Evolutionary conservation across 2,888 invertebrate species (phyloP).

Genomic region (Lycia hirtaria): DNA sequence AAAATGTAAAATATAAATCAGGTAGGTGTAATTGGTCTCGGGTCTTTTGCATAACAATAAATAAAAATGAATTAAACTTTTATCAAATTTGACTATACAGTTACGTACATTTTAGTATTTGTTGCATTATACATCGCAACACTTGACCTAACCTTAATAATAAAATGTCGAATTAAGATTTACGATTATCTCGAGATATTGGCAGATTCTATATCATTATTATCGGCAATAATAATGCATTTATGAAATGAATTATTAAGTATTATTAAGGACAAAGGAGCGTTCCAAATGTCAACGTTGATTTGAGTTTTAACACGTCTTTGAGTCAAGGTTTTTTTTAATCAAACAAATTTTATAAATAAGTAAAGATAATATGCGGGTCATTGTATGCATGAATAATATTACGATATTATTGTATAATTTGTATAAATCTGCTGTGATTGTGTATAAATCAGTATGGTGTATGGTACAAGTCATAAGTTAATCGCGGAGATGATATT

Average conservation of each 20-base stretch:
- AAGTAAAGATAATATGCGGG: slow-evolving; percentile 55
- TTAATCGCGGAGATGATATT: background rate
- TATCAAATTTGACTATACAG: no score
- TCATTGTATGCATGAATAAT: slow-evolving; percentile 57
- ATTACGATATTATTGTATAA: slow-evolving; percentile 22
- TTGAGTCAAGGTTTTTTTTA: slow-evolving; percentile 31
- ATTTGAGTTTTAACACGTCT: slow-evolving; percentile 20
- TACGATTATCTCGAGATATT: slow-evolving; percentile 1
- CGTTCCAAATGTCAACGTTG: slow-evolving; percentile 26
- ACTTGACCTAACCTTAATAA: slow-evolving; percentile 5
- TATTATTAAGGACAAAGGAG: slow-evolving; percentile 19
- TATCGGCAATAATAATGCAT: slow-evolving; percentile 13
- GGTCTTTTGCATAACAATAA: no score
- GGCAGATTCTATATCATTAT: slow-evolving; percentile 22
- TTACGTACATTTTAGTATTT: background rate
- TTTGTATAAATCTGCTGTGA: slow-evolving; percentile 21
- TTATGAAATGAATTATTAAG: slow-evolving; percentile 13
- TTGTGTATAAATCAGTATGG: slow-evolving; percentile 21
- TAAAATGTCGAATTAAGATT: slow-evolving; percentile 14
- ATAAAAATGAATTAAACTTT: no score
- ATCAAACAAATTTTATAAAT: slow-evolving; percentile 11
- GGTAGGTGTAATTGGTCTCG: no score
- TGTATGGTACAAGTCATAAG: slow-evolving; percentile 13
- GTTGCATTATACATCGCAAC: background rate
- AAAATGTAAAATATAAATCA: no score